Percentiles rank a stretch among this genome's conserved stretches.
These are phyloP conservation scores for Suillia variegata DNA, from an alignment of 2,888 invertebrate species.

Conservation along the genomic window DNA sequence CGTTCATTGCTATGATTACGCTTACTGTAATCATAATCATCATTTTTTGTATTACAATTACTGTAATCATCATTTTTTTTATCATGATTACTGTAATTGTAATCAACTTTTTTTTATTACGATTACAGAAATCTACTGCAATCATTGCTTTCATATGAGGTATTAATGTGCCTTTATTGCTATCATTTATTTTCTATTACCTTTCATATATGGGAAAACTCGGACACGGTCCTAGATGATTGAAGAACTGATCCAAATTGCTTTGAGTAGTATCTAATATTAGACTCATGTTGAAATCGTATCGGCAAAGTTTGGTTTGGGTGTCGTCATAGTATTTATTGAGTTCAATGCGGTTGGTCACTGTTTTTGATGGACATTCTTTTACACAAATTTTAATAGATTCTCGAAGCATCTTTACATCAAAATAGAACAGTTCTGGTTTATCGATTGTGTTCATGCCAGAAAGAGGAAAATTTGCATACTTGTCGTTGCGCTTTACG, in stretches of 20 bases:
- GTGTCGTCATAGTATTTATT: conserved; percentile 74
- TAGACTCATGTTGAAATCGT: conserved; percentile 68
- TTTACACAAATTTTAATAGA: conserved; percentile 89
- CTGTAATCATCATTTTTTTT: too few species aligned
- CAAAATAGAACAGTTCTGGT: conserved; percentile 83
- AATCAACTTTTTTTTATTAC: too few species aligned
- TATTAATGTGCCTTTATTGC: neutral
- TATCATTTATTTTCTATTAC: conserved; percentile 53
- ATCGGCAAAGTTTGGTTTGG: conserved; percentile 78
- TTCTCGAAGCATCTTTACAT: conserved; percentile 74
- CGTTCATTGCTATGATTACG: too few species aligned
- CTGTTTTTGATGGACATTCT: conserved; percentile 75
- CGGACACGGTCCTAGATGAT: conserved; percentile 78
- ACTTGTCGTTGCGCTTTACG: conserved; percentile 75
- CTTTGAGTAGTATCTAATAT: conserved; percentile 60
- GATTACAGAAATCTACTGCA: too few species aligned
- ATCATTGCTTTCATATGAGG: too few species aligned
- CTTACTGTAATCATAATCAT: too few species aligned
- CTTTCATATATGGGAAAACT: conserved; percentile 77
- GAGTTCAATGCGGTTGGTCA: conserved; percentile 71
- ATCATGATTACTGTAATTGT: too few species aligned
- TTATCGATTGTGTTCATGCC: conserved; percentile 81
- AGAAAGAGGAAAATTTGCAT: conserved; percentile 75
- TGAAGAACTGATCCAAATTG: conserved; percentile 54
- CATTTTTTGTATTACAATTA: too few species aligned